These are phyloP conservation scores for Xenus cinereus DNA, from an alignment of 2,113 vertebrate genomes.

Conservation along the genomic window DNA sequence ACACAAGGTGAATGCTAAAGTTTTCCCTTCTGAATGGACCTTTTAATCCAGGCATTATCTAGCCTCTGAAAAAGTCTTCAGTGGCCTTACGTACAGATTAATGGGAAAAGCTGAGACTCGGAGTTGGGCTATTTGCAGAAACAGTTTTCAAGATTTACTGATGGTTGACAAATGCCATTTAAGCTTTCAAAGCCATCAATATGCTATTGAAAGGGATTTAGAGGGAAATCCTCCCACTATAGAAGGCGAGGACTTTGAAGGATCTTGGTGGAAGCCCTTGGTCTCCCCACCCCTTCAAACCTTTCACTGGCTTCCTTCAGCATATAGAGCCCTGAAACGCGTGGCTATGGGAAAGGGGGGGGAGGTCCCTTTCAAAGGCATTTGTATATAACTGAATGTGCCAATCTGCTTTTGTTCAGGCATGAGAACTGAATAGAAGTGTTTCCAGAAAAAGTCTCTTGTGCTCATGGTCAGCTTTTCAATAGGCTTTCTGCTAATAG, in stretches of 20 bases:
- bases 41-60: constrained; percentile 77
- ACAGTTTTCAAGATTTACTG: constrained; percentile 79
- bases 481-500: constrained; percentile 62
- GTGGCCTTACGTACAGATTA: constrained; percentile 73
- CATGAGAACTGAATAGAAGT: constrained; percentile 64
- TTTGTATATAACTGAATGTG: constrained; percentile 64
- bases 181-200: constrained; percentile 78
- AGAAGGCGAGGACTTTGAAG: constrained; percentile 65
- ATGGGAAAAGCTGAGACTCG: constrained; percentile 72
- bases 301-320: constrained; percentile 60
- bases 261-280: constrained; percentile 50
- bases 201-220: constrained; percentile 75
- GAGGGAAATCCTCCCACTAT: constrained; percentile 69
- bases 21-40: constrained; percentile 71
- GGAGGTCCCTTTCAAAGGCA: constrained; percentile 17
- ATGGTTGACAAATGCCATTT: constrained; percentile 81
- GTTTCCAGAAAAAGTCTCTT: constrained; percentile 63
- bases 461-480: constrained; percentile 48
- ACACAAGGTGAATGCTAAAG: constrained; percentile 81
- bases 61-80: constrained; percentile 69
- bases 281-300: constrained; percentile 42
- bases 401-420: constrained; percentile 72
- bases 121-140: constrained; percentile 74
- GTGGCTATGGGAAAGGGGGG: constrained; percentile 66
- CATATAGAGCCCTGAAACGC: constrained; percentile 58